Evolutionary conservation across 2,888 invertebrate genomes (phyloP).

Genomic region (Syrphus vitripennis): DNA sequence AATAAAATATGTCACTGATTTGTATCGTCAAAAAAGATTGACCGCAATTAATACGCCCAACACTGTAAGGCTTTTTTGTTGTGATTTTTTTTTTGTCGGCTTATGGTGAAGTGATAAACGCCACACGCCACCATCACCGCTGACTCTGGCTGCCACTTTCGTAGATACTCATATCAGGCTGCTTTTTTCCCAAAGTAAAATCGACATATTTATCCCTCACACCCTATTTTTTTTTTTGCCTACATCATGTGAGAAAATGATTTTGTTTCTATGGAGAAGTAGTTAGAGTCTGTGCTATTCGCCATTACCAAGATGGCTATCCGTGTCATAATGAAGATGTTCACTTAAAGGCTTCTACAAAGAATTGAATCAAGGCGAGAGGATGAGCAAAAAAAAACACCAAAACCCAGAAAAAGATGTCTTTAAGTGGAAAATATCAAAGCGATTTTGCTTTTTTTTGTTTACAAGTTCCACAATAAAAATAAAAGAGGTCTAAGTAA

Average conservation of each 20-base stretch:
- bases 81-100: neutral
- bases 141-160: neutral
- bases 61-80: neutral
- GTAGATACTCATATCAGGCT: neutral
- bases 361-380: constrained; percentile 32
- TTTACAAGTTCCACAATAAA: constrained; percentile 44
- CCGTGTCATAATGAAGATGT: constrained; percentile 62
- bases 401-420: neutral
- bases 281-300: neutral
- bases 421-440: neutral
- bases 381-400: neutral
- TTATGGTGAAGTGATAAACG: constrained; percentile 49
- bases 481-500: constrained; percentile 62
- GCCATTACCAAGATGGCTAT: constrained; percentile 53
- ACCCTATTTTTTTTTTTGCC: neutral
- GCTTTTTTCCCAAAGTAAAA: neutral
- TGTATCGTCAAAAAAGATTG: constrained; percentile 64
- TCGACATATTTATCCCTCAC: constrained; percentile 6
- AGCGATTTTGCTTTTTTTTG: constrained; percentile 28
- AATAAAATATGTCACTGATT: constrained; percentile 64
- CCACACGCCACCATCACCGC: neutral
- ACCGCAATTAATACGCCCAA: constrained; percentile 64
- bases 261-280: constrained; percentile 24
- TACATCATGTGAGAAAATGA: constrained; percentile 46
- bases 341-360: constrained; percentile 47